Evolutionary conservation across 2,797 vertebrate genomes (phyloP).

Genomic region (Betta splendens): DNA sequence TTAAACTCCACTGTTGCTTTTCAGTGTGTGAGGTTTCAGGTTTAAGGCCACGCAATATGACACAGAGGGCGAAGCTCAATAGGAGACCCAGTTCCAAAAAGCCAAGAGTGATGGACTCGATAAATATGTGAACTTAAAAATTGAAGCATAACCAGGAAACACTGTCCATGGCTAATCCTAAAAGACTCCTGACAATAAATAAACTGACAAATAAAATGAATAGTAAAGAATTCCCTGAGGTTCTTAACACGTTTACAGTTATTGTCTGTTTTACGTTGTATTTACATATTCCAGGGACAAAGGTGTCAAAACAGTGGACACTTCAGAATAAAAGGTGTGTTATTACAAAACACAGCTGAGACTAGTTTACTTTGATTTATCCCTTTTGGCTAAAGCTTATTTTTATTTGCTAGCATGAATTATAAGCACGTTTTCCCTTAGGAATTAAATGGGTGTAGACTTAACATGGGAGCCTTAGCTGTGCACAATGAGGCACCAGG

Average conservation of each 20-base stretch:
- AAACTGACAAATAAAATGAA: conserved; percentile 19
- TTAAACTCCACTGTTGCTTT: conserved; percentile 52
- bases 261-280: background rate
- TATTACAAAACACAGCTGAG: background rate
- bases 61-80: conserved; percentile 58
- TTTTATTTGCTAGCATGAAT: background rate
- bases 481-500: conserved; percentile 25
- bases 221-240: background rate
- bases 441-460: conserved; percentile 28
- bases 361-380: background rate
- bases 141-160: conserved; percentile 32
- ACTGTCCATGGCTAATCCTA: conserved; percentile 49
- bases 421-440: background rate
- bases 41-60: conserved; percentile 66
- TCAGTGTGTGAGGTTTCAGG: conserved; percentile 63
- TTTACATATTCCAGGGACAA: background rate
- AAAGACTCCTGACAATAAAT: conserved; percentile 6
- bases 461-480: conserved; percentile 7
- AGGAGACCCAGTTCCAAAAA: conserved; percentile 65
- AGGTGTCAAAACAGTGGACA: background rate
- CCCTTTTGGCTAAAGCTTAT: background rate
- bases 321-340: background rate
- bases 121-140: conserved; percentile 48
- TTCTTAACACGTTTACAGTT: background rate
- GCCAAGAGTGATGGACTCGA: conserved; percentile 33